Conservation (phyloP, 2,888 invertebrate species). For the Oxytorus armatus region DNA sequence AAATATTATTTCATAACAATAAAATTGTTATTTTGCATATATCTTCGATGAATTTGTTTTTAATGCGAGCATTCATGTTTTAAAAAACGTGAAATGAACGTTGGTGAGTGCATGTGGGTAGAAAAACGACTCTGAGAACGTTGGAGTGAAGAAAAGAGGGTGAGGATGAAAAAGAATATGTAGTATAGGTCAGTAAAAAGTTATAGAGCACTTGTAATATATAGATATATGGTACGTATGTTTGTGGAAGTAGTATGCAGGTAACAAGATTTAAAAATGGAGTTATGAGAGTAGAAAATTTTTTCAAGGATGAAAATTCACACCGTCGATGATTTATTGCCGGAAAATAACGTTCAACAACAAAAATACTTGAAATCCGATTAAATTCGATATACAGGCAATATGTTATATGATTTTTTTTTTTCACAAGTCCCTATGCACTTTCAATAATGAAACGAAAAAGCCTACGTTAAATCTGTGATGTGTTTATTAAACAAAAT, state of each 20-base stretch:
- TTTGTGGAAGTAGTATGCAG: conserved; percentile 58
- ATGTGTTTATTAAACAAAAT: too few species aligned
- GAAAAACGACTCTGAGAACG: background rate
- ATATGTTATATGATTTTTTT: background rate
- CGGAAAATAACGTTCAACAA: too few species aligned
- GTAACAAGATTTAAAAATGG: too few species aligned
- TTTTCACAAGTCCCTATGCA: background rate
- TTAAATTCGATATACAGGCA: background rate
- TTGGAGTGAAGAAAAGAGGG: conserved; percentile 17
- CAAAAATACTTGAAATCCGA: too few species aligned
- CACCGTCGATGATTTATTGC: too few species aligned
- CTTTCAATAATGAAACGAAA: background rate
- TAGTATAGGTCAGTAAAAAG: background rate
- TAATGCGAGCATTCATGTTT: too few species aligned
- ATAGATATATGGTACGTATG: background rate
- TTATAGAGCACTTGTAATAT: conserved; percentile 2
- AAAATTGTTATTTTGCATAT: too few species aligned
- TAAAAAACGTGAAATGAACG: background rate
- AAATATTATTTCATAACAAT: too few species aligned
- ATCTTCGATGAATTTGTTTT: too few species aligned
- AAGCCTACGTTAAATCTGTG: background rate
- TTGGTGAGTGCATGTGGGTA: background rate
- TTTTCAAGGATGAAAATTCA: conserved; percentile 43
- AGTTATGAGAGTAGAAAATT: too few species aligned
- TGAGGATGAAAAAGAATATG: conserved; percentile 34